Evolutionary conservation across 2,113 vertebrate species (phyloP), one percentile per base, ranked within the genome.

Genomic region (Oryzias celebensis): DNA sequence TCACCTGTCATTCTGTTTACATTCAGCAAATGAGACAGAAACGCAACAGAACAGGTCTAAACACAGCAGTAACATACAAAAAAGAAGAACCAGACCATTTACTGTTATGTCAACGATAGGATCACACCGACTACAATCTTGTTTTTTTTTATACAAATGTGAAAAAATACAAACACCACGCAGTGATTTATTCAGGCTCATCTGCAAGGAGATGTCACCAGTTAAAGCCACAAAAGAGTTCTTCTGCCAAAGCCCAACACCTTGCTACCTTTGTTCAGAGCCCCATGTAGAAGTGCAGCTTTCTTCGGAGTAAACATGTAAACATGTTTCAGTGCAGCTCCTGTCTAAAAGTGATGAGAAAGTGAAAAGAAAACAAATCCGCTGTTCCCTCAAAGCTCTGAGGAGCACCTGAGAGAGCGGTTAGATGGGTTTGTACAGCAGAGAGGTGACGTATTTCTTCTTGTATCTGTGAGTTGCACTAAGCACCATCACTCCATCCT

Each of bases 401-500:
- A 2, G 48, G 54, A 47, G 65, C 47, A 42, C 31, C 36, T 17
- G 10, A 12, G 58, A 0, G 23, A 48, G 44, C 26, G 58, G 52
- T 87, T 86, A 92, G 52, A 93, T 93, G 2, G 92, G 92, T 78
- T 93, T 93, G 81, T 93, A 93, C 14, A 93, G 89, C 82, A 98
- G 91, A 16, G 96, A 98, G 18, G 96, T 98, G 75, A 98, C 96
- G 0, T 98, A 98, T 72, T 98, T 98, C 93, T 98, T 98, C 92
- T 97, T 98, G 89, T 98, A 98, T 70, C 96, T 90, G 80, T 98
- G 96, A 0, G 96, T 98, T 4, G 96, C 96, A 16, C 96, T 98
- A 65, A 98, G 94, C 68, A 98, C 96, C 96, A 98, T 98, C 57
- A 98, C 95, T 0, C 96, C 95, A 4, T 98, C 96, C 96, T 98